Base-by-base conservation (phyloP, 1,140 invertebrate genomes). In the Contarinia nasturtii region DNA sequence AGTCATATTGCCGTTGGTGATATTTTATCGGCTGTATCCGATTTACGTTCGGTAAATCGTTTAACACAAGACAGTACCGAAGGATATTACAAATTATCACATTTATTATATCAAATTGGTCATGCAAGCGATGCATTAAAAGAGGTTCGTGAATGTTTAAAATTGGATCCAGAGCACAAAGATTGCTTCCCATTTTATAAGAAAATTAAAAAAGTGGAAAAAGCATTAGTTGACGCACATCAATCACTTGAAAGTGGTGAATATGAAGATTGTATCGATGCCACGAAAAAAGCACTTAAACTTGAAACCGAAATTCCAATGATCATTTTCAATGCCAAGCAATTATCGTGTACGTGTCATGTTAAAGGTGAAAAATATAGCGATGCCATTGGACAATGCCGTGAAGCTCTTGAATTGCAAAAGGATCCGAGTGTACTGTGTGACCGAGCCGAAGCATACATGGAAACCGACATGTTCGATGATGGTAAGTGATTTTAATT, bases 111-210 rank as follows among this genome's bases (percentile, higher is more conserved):
- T 67, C 72, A 80, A 52, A 72, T 94, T 44, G 94, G 94, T 11
- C 83, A 96, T 54, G 85, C 90, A 33, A 81, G 86, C 15, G 88
- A 96, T 58, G 77, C 91, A 8, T 67, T 98, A 20, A 85, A 78
- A 64, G 86, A 95, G 69, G 84, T 98, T 52, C 76, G 95, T 19
- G 93, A 98, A 66, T 99, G 96, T 66, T 73, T 99, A 10, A 96
- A 95, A 67, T 69, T 97, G 20, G 95, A 99, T 70, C 92, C 93
- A 0, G 96, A 99, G 57, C 91, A 99, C 65, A 92, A 94, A 65
- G 69, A 83, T 49, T 99, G 95, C 68, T 93, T 79, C 65, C 76
- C 82, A n/a, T 81, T 94, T 58, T 99, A 99, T 65, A 98, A 97
- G 62, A 92, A 89, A 62, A 69, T 98, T 2, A 95, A 96, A 59